Base-by-base conservation (phyloP, 1,140 invertebrate species). In the Ceratitis capitata region DNA sequence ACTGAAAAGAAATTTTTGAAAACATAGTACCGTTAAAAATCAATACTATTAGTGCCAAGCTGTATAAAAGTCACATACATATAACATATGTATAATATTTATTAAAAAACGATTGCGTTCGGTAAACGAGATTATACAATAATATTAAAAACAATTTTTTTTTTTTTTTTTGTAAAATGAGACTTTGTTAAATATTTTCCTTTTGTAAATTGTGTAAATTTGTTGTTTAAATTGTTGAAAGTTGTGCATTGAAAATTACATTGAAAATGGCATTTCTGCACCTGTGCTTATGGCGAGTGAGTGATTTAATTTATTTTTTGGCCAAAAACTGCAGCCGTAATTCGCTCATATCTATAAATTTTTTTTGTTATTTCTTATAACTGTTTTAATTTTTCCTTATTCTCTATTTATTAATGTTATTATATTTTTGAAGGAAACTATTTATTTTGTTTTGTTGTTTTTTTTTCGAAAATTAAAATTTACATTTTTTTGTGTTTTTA, bases 21-120 rank as follows among this genome's bases (percentile, higher is more conserved):
- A 83, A 10, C 9, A 19, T 14, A 61, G 9, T 10, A 61, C 23
- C 10, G 19, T n/a, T 19, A 26, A 45, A 47, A 78, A 78, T 35
- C 16, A 69, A 78, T 47, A 78, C 69, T 78, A 45, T 78, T 78
- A 78, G 69, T 78, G 69, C 69, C 69, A 78, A 78, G 69, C 39
- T 78, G 69, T 78, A 45, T 45, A 45, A 23, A 78, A 42, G 45
- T 19, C 39, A 78, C 69, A 42, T 23, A 69, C 35, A 39, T n/a
- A n/a, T n/a, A n/a, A 39, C 29, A 78, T 78, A 35, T 26, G 45
- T 12, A 61, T 7, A 16, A 29, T 10, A 78, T n/a, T 45, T 3
- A 78, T 10, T 19, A 19, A 35, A n/a, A 69, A 39, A 35, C 29
- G 61, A 69, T 39, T 69, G 61, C 61, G 61, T 69, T 69, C 61